Evolutionary conservation across 2,888 invertebrate genomes (phyloP).

Genomic region (Harpagoxenus sublaevis): DNA sequence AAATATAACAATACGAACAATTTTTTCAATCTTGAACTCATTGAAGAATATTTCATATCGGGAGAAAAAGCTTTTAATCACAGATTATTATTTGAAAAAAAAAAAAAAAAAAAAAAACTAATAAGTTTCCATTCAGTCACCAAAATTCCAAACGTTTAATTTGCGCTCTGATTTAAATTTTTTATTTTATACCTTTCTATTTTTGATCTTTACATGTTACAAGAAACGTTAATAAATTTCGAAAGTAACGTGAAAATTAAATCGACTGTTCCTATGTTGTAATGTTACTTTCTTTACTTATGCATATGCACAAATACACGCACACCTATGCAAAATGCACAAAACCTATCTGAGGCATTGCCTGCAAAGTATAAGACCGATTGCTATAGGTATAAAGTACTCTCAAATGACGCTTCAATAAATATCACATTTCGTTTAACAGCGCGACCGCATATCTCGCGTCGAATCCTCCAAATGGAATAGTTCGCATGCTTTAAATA

Average conservation of each 20-base stretch:
- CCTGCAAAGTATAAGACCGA: background rate
- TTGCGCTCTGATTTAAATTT: background rate
- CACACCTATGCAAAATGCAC: background rate
- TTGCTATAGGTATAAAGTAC: background rate
- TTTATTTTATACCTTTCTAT: background rate
- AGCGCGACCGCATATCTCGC: background rate
- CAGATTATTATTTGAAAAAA: background rate
- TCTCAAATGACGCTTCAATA: slow-evolving; percentile 4
- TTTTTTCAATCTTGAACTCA: background rate
- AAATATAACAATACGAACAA: slow-evolving; percentile 14
- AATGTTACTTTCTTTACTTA: background rate
- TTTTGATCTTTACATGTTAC: background rate
- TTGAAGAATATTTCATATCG: background rate
- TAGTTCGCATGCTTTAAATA: slow-evolving; percentile 18
- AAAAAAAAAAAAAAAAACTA: background rate
- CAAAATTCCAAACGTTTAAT: background rate
- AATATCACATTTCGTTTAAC: slow-evolving; percentile 14
- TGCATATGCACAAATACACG: background rate
- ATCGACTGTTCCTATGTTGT: background rate
- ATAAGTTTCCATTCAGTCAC: background rate
- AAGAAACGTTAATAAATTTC: background rate
- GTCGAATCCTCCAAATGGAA: background rate
- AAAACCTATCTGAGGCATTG: background rate
- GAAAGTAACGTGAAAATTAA: background rate
- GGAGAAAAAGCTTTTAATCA: background rate